Percentiles rank a stretch among this genome's conserved stretches.
Evolutionary conservation across 2,113 vertebrate species (phyloP).

Genomic region (Melanerpes aurifrons): DNA sequence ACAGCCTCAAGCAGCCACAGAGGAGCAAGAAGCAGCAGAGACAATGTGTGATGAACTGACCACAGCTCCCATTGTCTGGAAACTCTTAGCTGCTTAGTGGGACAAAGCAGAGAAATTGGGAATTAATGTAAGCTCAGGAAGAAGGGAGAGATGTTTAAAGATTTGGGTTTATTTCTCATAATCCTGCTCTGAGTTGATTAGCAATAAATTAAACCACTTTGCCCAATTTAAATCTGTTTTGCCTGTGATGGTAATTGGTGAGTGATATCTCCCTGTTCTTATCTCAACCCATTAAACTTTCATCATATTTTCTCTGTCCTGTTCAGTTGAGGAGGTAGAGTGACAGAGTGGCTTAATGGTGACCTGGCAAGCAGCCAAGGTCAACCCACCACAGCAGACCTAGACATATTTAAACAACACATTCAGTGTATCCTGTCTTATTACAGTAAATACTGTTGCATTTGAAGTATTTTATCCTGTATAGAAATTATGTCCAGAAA

Average conservation of each 20-base stretch:
- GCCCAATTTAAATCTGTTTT: neutral
- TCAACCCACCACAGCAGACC: neutral
- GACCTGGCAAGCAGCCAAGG: neutral
- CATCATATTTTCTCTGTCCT: neutral
- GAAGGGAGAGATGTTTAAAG: neutral
- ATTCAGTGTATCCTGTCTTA: neutral
- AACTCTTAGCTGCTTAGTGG: rapidly evolving
- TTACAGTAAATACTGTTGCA: neutral
- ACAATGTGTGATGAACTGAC: neutral
- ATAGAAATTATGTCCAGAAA: neutral
- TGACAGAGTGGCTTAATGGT: neutral
- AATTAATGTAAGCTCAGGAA: neutral
- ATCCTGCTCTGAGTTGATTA: no score
- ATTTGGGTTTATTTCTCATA: neutral
- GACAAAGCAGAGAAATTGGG: neutral
- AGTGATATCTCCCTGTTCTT: neutral
- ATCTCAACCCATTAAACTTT: rapidly evolving
- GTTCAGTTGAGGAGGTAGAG: neutral
- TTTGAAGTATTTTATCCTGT: neutral
- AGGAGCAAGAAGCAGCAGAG: neutral
- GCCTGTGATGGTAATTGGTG: rapidly evolving
- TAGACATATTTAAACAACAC: neutral
- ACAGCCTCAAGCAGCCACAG: no score
- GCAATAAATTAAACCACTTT: neutral
- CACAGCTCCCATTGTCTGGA: rapidly evolving